Evolutionary conservation across 2,113 vertebrate species (phyloP).

Genomic region (Crotalus viridis): DNA sequence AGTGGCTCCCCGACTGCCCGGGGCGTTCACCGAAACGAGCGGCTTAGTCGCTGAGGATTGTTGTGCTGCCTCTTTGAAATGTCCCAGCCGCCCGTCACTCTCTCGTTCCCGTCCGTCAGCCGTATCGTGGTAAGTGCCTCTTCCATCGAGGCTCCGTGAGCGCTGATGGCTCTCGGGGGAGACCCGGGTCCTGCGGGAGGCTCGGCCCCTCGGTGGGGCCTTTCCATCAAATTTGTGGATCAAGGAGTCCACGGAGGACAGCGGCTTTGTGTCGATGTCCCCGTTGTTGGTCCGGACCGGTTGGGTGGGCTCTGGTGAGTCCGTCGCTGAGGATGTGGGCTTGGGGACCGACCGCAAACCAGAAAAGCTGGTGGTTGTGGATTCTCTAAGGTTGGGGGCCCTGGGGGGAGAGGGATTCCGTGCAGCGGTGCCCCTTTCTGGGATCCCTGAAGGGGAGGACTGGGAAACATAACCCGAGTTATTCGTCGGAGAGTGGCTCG

Average conservation of each 20-base stretch:
- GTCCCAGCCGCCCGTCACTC: rapidly evolving
- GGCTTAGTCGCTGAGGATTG: rapidly evolving
- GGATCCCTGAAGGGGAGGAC: constrained; percentile 50
- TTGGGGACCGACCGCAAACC: rapidly evolving
- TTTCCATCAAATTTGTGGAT: constrained; percentile 76
- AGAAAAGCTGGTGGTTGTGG: neutral
- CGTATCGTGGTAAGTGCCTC: neutral
- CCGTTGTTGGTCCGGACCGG: neutral
- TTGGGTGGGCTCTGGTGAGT: neutral
- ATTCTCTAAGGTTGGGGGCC: constrained; percentile 43
- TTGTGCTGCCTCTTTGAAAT: rapidly evolving
- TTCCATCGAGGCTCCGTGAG: constrained; percentile 69
- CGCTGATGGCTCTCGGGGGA: constrained; percentile 72
- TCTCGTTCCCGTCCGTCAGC: neutral
- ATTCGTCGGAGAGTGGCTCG: neutral
- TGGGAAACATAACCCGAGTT: constrained; percentile 39
- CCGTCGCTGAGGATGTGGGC: neutral
- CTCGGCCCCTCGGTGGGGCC: constrained; percentile 57
- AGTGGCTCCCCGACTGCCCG: rapidly evolving
- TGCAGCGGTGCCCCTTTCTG: constrained; percentile 47
- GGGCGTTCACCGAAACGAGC: rapidly evolving
- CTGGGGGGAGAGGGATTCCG: constrained; percentile 39
- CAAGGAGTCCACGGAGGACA: constrained; percentile 74
- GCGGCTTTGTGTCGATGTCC: constrained; percentile 81
- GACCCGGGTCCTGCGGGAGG: constrained; percentile 58